Conservation (phyloP, 2,797 vertebrate genomes). For the Allobates femoralis region DNA sequence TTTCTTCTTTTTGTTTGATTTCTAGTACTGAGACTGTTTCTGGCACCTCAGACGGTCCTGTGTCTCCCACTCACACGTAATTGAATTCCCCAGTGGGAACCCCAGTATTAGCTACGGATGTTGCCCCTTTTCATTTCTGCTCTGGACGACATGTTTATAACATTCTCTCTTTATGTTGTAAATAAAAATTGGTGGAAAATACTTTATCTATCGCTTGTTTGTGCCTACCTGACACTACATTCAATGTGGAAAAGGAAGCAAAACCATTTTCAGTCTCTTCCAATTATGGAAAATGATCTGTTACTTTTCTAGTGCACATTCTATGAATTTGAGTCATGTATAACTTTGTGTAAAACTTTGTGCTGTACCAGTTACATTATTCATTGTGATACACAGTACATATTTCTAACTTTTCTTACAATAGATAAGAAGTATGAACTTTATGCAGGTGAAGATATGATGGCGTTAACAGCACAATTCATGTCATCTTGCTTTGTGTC, state of each 20-base stretch:
- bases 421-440: slow-evolving; percentile 27
- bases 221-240: neutral
- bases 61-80: no score
- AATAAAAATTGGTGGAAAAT: no score
- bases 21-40: no score
- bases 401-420: slow-evolving; percentile 6
- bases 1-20: no score
- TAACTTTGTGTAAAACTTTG: slow-evolving; percentile 18
- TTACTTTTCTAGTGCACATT: neutral
- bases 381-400: slow-evolving; percentile 13
- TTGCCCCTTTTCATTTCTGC: no score
- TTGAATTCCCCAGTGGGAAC: no score
- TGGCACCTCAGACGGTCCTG: no score
- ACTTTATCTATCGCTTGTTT: neutral
- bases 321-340: neutral
- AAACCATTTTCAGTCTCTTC: neutral
- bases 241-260: neutral
- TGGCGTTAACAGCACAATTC: slow-evolving; percentile 23
- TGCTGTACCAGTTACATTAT: neutral
- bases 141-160: no score
- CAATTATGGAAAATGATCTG: neutral
- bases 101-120: no score
- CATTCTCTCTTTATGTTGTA: no score
- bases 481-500: slow-evolving; percentile 21
- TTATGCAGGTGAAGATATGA: slow-evolving; percentile 5